Conservation (phyloP, 2,888 invertebrate genomes). For the Tuta absoluta region DNA sequence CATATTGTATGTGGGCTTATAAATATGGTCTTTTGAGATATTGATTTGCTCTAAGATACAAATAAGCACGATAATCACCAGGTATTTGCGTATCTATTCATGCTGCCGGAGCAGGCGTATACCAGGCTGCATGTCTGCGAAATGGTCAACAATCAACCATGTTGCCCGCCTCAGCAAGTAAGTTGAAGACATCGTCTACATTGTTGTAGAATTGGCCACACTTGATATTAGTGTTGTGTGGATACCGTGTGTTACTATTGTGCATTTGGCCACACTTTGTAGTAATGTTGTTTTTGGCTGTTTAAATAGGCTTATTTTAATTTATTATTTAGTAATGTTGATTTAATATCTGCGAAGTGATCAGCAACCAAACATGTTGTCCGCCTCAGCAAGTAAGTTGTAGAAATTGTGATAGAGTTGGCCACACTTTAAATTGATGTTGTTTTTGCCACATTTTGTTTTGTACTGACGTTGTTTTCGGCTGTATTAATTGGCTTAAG, state of each 20-base stretch:
- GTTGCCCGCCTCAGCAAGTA: constrained; percentile 87
- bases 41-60: background rate
- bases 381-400: constrained; percentile 62
- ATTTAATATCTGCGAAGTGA: constrained; percentile 91
- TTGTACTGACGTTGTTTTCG: too few relatives aligned
- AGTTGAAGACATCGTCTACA: constrained; percentile 43
- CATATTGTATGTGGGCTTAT: background rate
- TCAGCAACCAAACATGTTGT: constrained; percentile 93
- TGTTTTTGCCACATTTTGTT: too few relatives aligned
- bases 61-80: constrained; percentile 37
- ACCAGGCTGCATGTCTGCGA: constrained; percentile 95
- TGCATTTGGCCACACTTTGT: background rate
- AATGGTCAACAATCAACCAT: constrained; percentile 90
- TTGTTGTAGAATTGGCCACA: background rate
- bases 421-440: background rate
- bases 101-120: constrained; percentile 88
- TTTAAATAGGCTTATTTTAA: too few relatives aligned
- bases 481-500: too few relatives aligned
- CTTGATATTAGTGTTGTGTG: too few relatives aligned
- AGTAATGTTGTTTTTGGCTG: too few relatives aligned
- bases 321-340: too few relatives aligned
- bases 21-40: background rate
- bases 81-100: constrained; percentile 68
- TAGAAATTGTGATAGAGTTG: background rate
- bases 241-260: too few relatives aligned